phyloP scores from a whole-genome alignment of 1,140 invertebrate species.

The Bombus terrestris region DNA sequence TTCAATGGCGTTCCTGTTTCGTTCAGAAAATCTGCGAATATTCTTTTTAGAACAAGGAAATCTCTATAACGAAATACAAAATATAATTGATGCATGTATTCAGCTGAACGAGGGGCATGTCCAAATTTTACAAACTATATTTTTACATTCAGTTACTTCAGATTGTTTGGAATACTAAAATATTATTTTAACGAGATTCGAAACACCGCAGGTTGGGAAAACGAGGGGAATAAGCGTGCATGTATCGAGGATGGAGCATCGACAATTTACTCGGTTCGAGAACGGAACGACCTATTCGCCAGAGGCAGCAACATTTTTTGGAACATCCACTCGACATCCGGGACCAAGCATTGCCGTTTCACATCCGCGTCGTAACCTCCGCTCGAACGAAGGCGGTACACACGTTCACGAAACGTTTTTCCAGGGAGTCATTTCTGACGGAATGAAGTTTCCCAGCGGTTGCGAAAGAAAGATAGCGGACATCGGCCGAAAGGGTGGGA shows the following conservation, averaged over 20 bases:
- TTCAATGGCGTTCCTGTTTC: no score
- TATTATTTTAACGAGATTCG: background rate
- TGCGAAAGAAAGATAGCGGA: conserved; percentile 20
- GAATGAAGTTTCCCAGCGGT: background rate
- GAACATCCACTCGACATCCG: background rate
- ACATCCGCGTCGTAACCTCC: background rate
- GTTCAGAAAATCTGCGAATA: no score
- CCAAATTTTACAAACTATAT: background rate
- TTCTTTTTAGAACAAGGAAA: no score
- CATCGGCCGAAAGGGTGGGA: conserved; percentile 44
- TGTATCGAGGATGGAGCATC: background rate
- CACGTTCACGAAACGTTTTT: conserved; percentile 9
- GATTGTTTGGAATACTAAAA: background rate
- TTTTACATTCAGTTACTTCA: background rate
- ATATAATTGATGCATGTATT: no score
- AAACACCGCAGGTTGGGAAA: background rate
- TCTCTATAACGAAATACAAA: no score
- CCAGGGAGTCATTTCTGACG: background rate
- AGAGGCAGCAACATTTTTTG: conserved; percentile 1
- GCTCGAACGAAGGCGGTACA: background rate
- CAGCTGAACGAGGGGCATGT: no score
- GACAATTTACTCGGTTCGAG: conserved; percentile 1
- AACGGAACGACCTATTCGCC: background rate
- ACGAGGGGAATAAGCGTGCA: background rate
- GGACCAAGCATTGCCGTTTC: background rate